Percentiles rank a stretch among this genome's conserved stretches.
Evolutionary conservation across 2,888 invertebrate species (phyloP).

Genomic region (Leptinotarsa rubiginosa): DNA sequence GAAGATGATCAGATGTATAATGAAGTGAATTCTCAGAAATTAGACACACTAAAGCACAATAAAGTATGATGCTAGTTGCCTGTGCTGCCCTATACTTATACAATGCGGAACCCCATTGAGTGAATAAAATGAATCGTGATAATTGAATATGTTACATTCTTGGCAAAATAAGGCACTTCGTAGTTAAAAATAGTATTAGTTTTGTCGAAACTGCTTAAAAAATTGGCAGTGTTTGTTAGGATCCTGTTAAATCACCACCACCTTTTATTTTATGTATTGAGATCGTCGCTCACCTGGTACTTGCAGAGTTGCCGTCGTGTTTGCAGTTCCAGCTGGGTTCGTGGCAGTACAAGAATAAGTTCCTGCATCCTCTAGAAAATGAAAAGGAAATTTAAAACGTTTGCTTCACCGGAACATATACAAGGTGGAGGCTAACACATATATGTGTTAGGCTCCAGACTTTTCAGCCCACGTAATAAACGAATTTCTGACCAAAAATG

Average conservation of each 20-base stretch:
- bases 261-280: constrained; percentile 64
- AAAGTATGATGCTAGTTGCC: neutral
- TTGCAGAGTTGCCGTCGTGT: constrained; percentile 74
- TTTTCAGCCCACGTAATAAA: too few species aligned
- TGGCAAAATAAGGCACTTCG: constrained; percentile 41
- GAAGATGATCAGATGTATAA: too few species aligned
- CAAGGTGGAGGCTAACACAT: too few species aligned
- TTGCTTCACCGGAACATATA: neutral
- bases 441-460: too few species aligned
- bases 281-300: constrained; percentile 79
- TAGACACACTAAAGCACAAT: too few species aligned
- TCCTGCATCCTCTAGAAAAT: constrained; percentile 79
- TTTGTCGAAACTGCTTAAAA: constrained; percentile 26
- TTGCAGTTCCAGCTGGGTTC: constrained; percentile 76
- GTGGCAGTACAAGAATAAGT: constrained; percentile 80
- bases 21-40: too few species aligned
- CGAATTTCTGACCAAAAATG: too few species aligned
- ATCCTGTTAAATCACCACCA: constrained; percentile 52
- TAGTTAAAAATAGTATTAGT: constrained; percentile 33
- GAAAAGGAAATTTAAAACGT: constrained; percentile 8
- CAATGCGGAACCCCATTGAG: constrained; percentile 3
- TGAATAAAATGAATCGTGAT: constrained; percentile 1
- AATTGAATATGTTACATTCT: constrained; percentile 24
- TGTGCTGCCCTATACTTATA: neutral
- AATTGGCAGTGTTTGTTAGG: constrained; percentile 49